Evolutionary conservation across 2,888 invertebrate species (phyloP), one percentile per base, ranked within the genome.

Genomic region (Pimpla rufipes): DNA sequence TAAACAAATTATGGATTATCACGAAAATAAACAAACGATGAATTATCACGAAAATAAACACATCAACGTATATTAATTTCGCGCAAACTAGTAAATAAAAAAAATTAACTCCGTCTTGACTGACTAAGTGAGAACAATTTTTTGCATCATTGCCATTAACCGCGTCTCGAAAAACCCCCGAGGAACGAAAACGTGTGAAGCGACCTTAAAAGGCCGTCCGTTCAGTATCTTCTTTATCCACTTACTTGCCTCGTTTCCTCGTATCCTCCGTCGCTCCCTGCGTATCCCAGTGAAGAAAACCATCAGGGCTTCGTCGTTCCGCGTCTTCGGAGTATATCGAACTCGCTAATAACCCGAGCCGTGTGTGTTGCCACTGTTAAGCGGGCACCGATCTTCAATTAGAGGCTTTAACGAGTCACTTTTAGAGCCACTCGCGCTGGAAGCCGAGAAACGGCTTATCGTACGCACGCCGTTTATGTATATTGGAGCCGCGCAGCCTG

Each of bases 361-460:
- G 78, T 81, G 76, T 59, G 59, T 40, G 52, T 57, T 66, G 66
- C 57, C 42, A 57, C 71, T 66, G 67, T 79, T 76, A 77, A 83
- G 57, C 16, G 52, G 73, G 64, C 62, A 59, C 75, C 75, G 52
- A 75, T 83, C 80, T 76, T 83, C 83, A 80, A 83, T 83, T 80
- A 83, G 67, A 66, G 76, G 70, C 75, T 85, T 85, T 81, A 87
- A 88, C 88, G 83, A 86, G 88, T 88, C 85, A 86, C 86, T 83
- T 83, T 83, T 79, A 80, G 52, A 64, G 75, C 66, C 45, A 35
- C 70, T 77, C 75, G 67, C 81, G 62, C 42, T 57, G 57, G 68
- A 77, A 45, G 42, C n/a, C 37, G 57, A 37, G 35, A 45, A 76
- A 81, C 68, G 35, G 42, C 70, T 68, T 45, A 52, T 42, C 52